phyloP scores from a whole-genome alignment of 1,140 invertebrate genomes.

The Bursaphelenchus mucronatus region DNA sequence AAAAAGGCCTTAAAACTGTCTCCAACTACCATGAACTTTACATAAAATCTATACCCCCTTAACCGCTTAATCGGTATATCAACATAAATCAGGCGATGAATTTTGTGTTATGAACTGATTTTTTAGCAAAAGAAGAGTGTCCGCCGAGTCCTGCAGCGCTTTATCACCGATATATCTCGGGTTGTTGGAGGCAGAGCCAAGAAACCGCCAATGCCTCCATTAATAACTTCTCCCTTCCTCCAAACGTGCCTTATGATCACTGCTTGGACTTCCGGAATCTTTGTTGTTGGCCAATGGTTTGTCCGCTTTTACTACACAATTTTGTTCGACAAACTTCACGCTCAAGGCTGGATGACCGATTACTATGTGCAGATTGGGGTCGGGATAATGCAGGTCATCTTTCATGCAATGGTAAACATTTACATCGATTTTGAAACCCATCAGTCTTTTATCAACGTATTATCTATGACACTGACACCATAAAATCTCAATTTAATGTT shows the following conservation, averaged over 20 bases:
- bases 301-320: slow-evolving; percentile 59
- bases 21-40: too few relatives aligned
- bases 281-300: slow-evolving; percentile 42
- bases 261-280: slow-evolving; percentile 1
- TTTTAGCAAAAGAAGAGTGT: slow-evolving; percentile 55
- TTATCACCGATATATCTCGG: slow-evolving; percentile 56
- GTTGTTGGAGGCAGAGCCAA: slow-evolving; percentile 44
- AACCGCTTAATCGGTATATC: too few relatives aligned
- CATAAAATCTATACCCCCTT: too few relatives aligned
- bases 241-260: not conserved
- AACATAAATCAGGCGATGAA: too few relatives aligned
- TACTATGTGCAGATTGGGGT: slow-evolving; percentile 46
- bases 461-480: too few relatives aligned
- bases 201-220: slow-evolving; percentile 18
- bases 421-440: not conserved
- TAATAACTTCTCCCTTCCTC: slow-evolving; percentile 19
- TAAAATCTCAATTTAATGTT: slow-evolving; percentile 6
- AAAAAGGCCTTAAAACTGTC: too few relatives aligned
- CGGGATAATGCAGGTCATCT: slow-evolving; percentile 37
- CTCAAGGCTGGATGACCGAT: slow-evolving; percentile 43
- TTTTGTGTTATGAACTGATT: too few relatives aligned
- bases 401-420: slow-evolving; percentile 44
- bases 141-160: slow-evolving; percentile 48
- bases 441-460: not conserved
- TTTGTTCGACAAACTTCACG: slow-evolving; percentile 49